These are phyloP conservation scores for Odontothrips loti DNA, from an alignment of 2,888 invertebrate genomes.

Conservation along the genomic window DNA sequence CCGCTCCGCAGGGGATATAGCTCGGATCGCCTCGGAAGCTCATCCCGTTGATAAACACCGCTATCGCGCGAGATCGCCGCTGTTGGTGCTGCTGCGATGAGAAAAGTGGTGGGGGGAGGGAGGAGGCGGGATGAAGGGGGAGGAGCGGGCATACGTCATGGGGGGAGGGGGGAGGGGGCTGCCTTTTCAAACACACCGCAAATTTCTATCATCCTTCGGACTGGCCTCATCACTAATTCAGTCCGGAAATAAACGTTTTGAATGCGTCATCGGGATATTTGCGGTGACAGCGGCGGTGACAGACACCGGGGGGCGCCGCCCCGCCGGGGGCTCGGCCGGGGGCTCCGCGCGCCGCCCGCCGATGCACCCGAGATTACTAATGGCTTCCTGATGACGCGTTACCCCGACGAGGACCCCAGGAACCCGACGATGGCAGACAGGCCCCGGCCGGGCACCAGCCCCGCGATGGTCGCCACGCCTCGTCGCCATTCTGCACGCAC, in stretches of 20 bases:
- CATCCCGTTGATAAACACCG: constrained; percentile 26
- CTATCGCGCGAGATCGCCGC: constrained; percentile 4
- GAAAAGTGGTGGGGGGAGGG: not conserved
- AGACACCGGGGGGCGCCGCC: not conserved
- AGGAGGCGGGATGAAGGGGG: not conserved
- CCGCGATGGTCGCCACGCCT: no score
- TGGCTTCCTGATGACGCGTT: no score
- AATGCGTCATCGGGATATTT: not conserved
- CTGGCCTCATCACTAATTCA: not conserved
- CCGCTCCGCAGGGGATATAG: not conserved
- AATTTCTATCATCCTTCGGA: constrained; percentile 3
- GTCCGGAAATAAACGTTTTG: not conserved
- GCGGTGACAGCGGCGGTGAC: not conserved
- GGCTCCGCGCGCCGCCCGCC: no score
- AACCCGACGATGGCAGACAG: no score
- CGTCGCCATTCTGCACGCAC: no score
- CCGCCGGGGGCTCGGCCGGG: no score
- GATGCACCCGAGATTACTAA: no score
- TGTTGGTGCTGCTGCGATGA: not conserved
- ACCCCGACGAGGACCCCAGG: no score
- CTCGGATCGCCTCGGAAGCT: not conserved
- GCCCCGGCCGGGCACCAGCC: no score
- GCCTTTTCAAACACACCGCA: constrained; percentile 23
- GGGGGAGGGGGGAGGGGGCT: not conserved
- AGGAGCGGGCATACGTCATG: not conserved